A percentile compares a stretch with the other conserved stretches of the same genome.
Evolutionary conservation across 2,888 invertebrate species (phyloP).

Genomic region (Papilio gigon): DNA sequence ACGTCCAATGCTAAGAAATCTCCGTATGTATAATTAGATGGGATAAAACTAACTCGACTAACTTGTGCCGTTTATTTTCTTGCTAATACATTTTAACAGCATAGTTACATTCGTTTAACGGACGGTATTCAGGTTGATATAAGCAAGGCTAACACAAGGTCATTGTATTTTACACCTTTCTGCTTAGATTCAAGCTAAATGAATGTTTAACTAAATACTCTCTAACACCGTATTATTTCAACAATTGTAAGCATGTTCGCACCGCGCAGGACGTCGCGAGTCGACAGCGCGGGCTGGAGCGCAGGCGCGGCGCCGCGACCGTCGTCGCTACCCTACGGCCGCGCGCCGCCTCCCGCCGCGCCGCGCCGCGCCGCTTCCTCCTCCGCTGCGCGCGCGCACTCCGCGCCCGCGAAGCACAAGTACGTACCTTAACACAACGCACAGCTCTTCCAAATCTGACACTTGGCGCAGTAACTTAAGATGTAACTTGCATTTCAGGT

Average conservation of each 20-base stretch:
- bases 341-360: slow-evolving; percentile 71
- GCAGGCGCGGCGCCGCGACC: slow-evolving; percentile 78
- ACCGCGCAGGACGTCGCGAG: slow-evolving; percentile 80
- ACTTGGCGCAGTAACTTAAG: too few relatives aligned
- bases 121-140: neutral
- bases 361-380: slow-evolving; percentile 86
- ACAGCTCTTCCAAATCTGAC: too few relatives aligned
- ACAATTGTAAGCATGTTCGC: slow-evolving; percentile 5
- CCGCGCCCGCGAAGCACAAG: slow-evolving; percentile 68
- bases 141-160: neutral
- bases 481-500: slow-evolving; percentile 62
- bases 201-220: neutral
- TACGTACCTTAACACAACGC: slow-evolving; percentile 46
- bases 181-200: neutral
- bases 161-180: neutral
- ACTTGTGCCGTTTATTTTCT: slow-evolving; percentile 33
- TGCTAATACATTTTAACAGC: slow-evolving; percentile 36
- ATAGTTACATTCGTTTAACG: neutral
- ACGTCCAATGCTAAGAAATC: slow-evolving; percentile 41
- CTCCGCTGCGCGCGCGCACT: slow-evolving; percentile 80
- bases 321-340: slow-evolving; percentile 87
- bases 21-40: slow-evolving; percentile 51
- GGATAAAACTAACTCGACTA: slow-evolving; percentile 42
- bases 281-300: slow-evolving; percentile 79
- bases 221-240: neutral